These are phyloP conservation scores for Betta splendens DNA, from an alignment of 2,797 vertebrate species.

Conservation along the genomic window DNA sequence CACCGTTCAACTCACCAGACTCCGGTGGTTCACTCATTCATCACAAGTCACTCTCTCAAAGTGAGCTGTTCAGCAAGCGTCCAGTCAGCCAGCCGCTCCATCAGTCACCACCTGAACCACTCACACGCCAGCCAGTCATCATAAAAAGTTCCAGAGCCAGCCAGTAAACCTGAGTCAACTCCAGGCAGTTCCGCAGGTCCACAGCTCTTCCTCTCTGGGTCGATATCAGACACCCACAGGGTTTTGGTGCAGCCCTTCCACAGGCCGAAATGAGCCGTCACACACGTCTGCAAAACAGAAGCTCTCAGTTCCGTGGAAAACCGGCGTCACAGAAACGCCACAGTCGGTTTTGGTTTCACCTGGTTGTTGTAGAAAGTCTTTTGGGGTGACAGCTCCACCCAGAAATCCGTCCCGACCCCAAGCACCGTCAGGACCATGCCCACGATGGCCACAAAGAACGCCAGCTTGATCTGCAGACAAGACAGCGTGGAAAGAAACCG, in stretches of 20 bases:
- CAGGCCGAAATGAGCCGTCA: slow-evolving; percentile 86
- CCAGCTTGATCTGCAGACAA: slow-evolving; percentile 82
- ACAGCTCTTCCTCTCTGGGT: slow-evolving; percentile 84
- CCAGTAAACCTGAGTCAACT: slow-evolving; percentile 75
- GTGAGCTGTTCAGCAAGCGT: slow-evolving; percentile 25
- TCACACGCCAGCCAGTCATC: slow-evolving; percentile 19
- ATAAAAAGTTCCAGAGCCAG: slow-evolving; percentile 3
- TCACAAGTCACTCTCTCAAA: slow-evolving; percentile 26
- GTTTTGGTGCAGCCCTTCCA: slow-evolving; percentile 89
- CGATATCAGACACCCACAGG: slow-evolving; percentile 86
- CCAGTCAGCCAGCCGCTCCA: slow-evolving; percentile 13
- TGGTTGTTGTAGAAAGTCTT: slow-evolving; percentile 83
- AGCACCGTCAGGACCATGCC: slow-evolving; percentile 87
- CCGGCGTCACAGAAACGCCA: no score
- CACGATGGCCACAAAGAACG: slow-evolving; percentile 85
- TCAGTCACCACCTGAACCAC: slow-evolving; percentile 34
- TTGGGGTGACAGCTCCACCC: slow-evolving; percentile 87
- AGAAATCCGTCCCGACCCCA: slow-evolving; percentile 90
- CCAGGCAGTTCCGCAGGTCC: slow-evolving; percentile 87
- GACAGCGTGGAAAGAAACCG: neutral
- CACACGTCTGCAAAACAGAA: slow-evolving; percentile 74
- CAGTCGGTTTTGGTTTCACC: no score
- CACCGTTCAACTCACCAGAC: slow-evolving; percentile 29
- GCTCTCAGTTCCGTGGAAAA: neutral
- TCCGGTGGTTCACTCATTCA: slow-evolving; percentile 43